Evolutionary conservation across 2,888 invertebrate species (phyloP).

Genomic region (Macropis europaea): DNA sequence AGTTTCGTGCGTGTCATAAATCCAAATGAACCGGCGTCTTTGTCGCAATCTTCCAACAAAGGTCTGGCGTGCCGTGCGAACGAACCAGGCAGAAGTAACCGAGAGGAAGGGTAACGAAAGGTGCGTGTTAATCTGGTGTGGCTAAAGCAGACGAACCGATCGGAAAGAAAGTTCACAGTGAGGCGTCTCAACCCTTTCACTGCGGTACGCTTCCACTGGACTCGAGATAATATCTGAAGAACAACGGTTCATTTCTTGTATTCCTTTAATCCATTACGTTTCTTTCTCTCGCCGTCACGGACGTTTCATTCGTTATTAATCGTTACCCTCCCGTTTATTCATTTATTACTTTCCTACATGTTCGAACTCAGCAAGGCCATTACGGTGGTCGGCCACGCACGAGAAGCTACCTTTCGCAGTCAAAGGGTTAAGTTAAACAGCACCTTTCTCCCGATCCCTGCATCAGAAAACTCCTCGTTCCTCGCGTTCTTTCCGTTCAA

Average conservation of each 20-base stretch:
- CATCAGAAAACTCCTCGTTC: constrained; percentile 11
- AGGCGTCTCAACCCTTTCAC: no score
- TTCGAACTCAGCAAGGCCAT: no score
- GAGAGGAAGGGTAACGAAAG: neutral
- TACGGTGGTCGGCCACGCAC: no score
- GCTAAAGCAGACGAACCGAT: neutral
- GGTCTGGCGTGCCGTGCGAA: neutral
- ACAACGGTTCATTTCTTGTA: no score
- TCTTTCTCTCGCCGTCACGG: no score
- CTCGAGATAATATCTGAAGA: no score
- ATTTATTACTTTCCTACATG: no score
- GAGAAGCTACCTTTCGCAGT: no score
- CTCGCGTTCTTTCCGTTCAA: neutral
- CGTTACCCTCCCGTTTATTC: no score
- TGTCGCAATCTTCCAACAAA: constrained; percentile 12
- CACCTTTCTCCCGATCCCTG: constrained; percentile 24
- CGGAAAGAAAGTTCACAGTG: constrained; percentile 9
- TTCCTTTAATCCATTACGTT: no score
- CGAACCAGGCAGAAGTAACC: neutral
- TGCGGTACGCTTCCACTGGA: no score
- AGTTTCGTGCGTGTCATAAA: constrained; percentile 26
- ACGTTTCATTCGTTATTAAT: no score
- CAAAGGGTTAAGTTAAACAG: constrained; percentile 38
- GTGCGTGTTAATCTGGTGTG: constrained; percentile 2
- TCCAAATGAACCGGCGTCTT: constrained; percentile 17